Evolutionary conservation across 2,888 invertebrate genomes (phyloP).

Genomic region (Cistogaster globosa): DNA sequence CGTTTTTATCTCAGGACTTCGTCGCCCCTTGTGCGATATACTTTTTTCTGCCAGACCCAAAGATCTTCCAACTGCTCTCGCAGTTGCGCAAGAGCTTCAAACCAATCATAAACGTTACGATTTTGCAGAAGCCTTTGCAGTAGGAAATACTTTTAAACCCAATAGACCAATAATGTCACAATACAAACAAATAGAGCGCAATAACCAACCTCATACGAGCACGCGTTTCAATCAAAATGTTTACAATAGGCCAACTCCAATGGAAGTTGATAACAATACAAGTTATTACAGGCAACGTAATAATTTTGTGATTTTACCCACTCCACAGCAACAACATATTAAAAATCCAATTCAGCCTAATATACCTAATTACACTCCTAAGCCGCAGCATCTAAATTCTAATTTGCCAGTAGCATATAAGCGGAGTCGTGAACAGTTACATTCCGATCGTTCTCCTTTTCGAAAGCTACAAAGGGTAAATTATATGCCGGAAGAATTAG

Average conservation of each 20-base stretch:
- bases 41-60: constrained; percentile 42
- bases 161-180: constrained; percentile 27
- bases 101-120: constrained; percentile 15
- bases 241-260: constrained; percentile 25
- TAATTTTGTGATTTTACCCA: constrained; percentile 28
- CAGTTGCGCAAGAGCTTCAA: constrained; percentile 42
- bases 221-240: constrained; percentile 11
- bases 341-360: constrained; percentile 31
- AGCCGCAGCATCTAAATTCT: constrained; percentile 21
- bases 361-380: constrained; percentile 38
- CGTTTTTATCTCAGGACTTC: constrained; percentile 36
- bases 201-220: constrained; percentile 24
- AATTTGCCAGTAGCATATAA: constrained; percentile 47
- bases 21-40: constrained; percentile 26
- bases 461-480: constrained; percentile 40
- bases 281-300: constrained; percentile 43
- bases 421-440: constrained; percentile 20
- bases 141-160: constrained; percentile 37
- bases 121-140: constrained; percentile 49
- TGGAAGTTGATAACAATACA: constrained; percentile 23
- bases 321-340: constrained; percentile 39
- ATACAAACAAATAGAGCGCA: constrained; percentile 32
- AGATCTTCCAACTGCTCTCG: constrained; percentile 37
- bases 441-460: constrained; percentile 22
- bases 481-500: constrained; percentile 45